These are phyloP conservation scores for Oncopodura yosiiana DNA, from an alignment of 1,140 invertebrate species.

Conservation along the genomic window DNA sequence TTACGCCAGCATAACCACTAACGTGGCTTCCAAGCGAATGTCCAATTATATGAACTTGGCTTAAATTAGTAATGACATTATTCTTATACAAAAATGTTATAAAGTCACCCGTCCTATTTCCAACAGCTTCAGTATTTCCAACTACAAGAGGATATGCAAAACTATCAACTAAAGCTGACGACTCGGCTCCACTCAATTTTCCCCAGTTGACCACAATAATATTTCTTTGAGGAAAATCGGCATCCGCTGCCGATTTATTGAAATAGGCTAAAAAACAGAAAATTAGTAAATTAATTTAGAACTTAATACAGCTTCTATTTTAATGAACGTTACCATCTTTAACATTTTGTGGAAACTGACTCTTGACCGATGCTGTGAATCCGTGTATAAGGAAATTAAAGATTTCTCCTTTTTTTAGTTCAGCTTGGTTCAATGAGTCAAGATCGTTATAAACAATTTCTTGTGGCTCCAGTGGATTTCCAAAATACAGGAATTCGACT, in stretches of 20 bases:
- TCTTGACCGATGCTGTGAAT: not conserved
- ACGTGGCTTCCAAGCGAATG: constrained; percentile 13
- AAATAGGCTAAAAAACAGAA: not conserved
- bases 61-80: not conserved
- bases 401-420: not conserved
- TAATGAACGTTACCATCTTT: not conserved
- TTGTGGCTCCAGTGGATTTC: too few relatives aligned
- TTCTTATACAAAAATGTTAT: not conserved
- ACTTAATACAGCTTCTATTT: too few relatives aligned
- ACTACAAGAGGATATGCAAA: not conserved
- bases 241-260: too few relatives aligned
- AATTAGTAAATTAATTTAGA: too few relatives aligned
- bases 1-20: not conserved
- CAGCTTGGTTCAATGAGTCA: not conserved
- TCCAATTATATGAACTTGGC: constrained; percentile 6
- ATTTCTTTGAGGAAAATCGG: not conserved
- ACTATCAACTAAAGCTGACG: not conserved
- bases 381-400: not conserved
- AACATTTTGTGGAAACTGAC: not conserved
- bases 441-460: not conserved
- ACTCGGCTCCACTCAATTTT: not conserved
- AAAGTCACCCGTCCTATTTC: not conserved
- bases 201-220: not conserved
- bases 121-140: not conserved
- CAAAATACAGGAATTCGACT: too few relatives aligned